A percentile compares a stretch with the other conserved stretches of the same genome.
These are phyloP conservation scores for Nymphalis polychloros DNA, from an alignment of 2,888 invertebrate genomes.

Conservation along the genomic window DNA sequence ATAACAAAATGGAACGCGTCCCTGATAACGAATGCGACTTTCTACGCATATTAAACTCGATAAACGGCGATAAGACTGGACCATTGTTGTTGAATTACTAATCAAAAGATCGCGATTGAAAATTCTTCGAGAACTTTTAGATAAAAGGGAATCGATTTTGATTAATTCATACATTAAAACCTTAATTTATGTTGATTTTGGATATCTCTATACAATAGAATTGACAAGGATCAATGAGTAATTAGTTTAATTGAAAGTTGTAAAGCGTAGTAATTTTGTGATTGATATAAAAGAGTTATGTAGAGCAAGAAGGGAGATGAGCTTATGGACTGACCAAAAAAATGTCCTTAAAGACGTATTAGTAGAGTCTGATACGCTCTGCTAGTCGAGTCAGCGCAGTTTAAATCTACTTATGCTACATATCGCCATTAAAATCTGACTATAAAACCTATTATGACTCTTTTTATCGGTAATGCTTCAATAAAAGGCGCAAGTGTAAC, in stretches of 20 bases:
- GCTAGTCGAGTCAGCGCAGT: constrained; percentile 55
- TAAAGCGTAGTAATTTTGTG: too few species aligned
- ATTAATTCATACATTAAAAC: constrained; percentile 8
- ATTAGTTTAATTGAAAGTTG: too few species aligned
- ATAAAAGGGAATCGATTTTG: constrained; percentile 33
- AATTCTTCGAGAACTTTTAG: constrained; percentile 50
- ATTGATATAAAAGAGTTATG: too few species aligned
- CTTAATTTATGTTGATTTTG: constrained; percentile 2
- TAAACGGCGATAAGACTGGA: constrained; percentile 67
- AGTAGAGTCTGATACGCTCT: constrained; percentile 35
- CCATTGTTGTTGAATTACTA: constrained; percentile 72
- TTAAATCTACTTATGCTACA: constrained; percentile 60
- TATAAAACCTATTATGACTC: constrained; percentile 77
- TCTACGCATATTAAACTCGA: constrained; percentile 79
- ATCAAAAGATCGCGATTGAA: constrained; percentile 77
- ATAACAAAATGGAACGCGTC: constrained; percentile 75
- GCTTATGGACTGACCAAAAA: background rate
- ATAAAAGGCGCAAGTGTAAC: constrained; percentile 80
- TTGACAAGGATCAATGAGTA: background rate
- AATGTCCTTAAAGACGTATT: background rate
- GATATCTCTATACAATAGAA: too few species aligned
- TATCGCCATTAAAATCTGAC: constrained; percentile 75
- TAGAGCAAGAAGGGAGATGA: background rate
- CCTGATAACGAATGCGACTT: constrained; percentile 70
- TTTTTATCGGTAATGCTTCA: constrained; percentile 81